These are phyloP conservation scores for Drosophila neotestacea DNA, from an alignment of 2,888 invertebrate genomes.

Conservation along the genomic window DNA sequence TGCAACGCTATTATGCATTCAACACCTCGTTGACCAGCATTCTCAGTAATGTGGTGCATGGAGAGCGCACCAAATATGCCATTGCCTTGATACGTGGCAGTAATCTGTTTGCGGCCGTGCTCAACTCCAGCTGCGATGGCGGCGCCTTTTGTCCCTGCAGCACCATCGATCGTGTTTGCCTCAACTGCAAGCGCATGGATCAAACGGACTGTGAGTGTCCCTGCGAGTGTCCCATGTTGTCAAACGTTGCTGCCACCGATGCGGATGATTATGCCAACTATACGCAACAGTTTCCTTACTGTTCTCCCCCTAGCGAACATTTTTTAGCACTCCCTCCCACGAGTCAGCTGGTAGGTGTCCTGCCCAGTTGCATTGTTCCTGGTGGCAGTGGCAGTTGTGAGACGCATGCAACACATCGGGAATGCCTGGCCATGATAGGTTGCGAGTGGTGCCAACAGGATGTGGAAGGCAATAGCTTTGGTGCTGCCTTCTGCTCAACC, in stretches of 20 bases:
- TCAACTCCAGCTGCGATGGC: slow-evolving; percentile 94
- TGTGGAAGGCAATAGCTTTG: slow-evolving; percentile 89
- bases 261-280: slow-evolving; percentile 69
- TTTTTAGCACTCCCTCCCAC: slow-evolving; percentile 70
- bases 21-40: slow-evolving; percentile 92
- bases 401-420: slow-evolving; percentile 87
- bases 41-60: slow-evolving; percentile 93
- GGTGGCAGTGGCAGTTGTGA: slow-evolving; percentile 89
- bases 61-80: slow-evolving; percentile 95
- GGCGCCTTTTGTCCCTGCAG: slow-evolving; percentile 97
- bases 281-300: slow-evolving; percentile 81
- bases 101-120: slow-evolving; percentile 94
- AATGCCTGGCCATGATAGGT: slow-evolving; percentile 91
- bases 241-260: slow-evolving; percentile 34
- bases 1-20: slow-evolving; percentile 92
- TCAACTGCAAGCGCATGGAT: slow-evolving; percentile 97
- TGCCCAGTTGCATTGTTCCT: slow-evolving; percentile 87
- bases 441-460: slow-evolving; percentile 97
- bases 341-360: slow-evolving; percentile 86
- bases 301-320: slow-evolving; percentile 81
- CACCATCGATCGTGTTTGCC: slow-evolving; percentile 93
- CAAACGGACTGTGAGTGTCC: slow-evolving; percentile 98
- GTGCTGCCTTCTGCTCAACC: slow-evolving; percentile 91
- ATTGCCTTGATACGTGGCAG: slow-evolving; percentile 92
- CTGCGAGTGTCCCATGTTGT: slow-evolving; percentile 91